A percentile compares a stretch with the other conserved stretches of the same genome.
Conservation (phyloP, 92 coral and sea anemone genomes). For the Phenganax subtilis region DNA sequence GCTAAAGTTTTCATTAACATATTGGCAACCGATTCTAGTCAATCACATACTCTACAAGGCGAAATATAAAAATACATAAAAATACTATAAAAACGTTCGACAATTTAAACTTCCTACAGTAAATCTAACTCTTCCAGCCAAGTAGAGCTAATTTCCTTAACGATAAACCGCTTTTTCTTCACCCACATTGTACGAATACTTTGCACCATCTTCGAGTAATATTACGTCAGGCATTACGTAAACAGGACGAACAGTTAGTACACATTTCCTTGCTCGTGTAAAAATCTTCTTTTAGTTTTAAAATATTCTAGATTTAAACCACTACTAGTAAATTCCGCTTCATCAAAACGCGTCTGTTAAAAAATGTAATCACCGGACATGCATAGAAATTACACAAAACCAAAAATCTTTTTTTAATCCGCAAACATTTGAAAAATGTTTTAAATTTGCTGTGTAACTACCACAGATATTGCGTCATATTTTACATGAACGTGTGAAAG, state of each 20-base stretch:
- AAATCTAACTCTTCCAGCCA: no score
- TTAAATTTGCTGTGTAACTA: neutral
- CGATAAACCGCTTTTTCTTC: no score
- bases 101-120: no score
- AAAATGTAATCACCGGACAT: slow-evolving; percentile 15
- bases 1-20: no score
- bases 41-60: no score
- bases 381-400: slow-evolving; percentile 5
- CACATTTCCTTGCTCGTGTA: neutral
- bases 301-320: neutral
- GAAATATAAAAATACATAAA: no score
- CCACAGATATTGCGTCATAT: neutral
- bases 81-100: no score
- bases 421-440: neutral
- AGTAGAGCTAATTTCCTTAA: no score
- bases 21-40: no score
- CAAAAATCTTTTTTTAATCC: neutral
- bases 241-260: neutral
- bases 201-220: neutral
- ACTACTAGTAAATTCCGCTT: neutral
- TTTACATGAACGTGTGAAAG: neutral
- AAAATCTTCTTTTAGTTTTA: neutral
- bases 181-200: no score
- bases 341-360: neutral
- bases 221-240: slow-evolving; percentile 10